A percentile compares a stretch with the other conserved stretches of the same genome.
Conservation (phyloP, 2,113 vertebrate species). For the Rhodinocichla rosea region DNA sequence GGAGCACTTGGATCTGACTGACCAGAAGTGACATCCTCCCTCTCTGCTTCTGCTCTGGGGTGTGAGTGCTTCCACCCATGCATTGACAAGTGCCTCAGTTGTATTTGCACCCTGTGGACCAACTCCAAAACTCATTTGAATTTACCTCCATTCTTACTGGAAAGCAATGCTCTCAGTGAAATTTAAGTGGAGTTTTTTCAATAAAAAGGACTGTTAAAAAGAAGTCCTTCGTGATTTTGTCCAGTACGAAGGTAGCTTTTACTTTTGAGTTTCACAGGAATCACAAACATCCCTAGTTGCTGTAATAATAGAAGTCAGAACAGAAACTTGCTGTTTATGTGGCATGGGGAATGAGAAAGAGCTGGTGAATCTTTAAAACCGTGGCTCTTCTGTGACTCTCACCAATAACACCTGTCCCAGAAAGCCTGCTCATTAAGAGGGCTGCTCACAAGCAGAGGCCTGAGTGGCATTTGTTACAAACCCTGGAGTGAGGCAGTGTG, state of each 20-base stretch:
- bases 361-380: not conserved
- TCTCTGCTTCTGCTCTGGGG: not conserved
- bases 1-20: not conserved
- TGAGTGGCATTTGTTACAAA: not conserved
- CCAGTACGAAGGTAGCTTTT: not conserved
- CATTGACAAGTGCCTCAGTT: not conserved
- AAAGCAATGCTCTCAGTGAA: not conserved
- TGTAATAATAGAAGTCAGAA: not conserved
- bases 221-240: not conserved
- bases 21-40: not conserved
- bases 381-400: not conserved
- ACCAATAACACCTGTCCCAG: not conserved
- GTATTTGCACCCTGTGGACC: not conserved
- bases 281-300: not conserved
- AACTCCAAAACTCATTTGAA: not conserved
- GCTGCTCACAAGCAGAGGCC: not conserved
- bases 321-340: not conserved
- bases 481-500: accelerated
- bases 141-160: not conserved
- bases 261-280: not conserved
- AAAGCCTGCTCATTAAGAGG: not conserved
- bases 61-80: not conserved
- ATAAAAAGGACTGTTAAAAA: not conserved
- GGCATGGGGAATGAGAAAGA: not conserved
- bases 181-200: not conserved